These are phyloP conservation scores for Stigmatopora nigra DNA, from an alignment of 2,113 vertebrate genomes.

Conservation along the genomic window DNA sequence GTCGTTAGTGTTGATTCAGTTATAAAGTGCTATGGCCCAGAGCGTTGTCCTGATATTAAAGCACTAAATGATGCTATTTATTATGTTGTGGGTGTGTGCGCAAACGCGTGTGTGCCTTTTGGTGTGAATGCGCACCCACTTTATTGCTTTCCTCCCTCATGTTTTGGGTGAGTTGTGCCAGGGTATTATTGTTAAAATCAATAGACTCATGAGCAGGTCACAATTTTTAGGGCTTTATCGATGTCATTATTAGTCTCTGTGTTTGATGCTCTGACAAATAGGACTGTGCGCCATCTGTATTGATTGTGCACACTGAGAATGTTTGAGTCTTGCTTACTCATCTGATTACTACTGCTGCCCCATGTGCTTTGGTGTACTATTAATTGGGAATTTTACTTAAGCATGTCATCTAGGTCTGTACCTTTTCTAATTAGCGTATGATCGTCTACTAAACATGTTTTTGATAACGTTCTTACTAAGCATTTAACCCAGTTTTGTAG, in stretches of 20 bases:
- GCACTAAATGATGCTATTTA: conserved; percentile 79
- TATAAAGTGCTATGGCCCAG: conserved; percentile 70
- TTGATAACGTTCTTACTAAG: background rate
- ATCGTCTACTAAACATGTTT: background rate
- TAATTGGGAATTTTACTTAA: background rate
- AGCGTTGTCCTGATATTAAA: conserved; percentile 76
- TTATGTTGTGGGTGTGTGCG: conserved; percentile 62
- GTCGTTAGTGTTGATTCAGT: conserved; percentile 68
- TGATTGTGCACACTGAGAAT: conserved; percentile 28
- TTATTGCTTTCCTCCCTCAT: conserved; percentile 77
- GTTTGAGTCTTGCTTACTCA: conserved; percentile 7
- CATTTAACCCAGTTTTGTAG: background rate
- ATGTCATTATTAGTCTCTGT: conserved; percentile 80
- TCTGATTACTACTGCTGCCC: conserved; percentile 1
- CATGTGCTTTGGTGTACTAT: background rate
- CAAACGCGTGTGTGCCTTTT: conserved; percentile 22
- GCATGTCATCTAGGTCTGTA: background rate
- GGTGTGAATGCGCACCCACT: conserved; percentile 50
- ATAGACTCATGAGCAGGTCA: conserved; percentile 51
- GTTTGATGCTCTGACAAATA: conserved; percentile 40
- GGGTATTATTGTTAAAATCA: conserved; percentile 74
- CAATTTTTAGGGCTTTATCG: conserved; percentile 77
- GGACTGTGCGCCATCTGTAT: conserved; percentile 30
- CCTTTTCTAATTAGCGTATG: background rate
- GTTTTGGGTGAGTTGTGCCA: conserved; percentile 39